Evolutionary conservation across 2,888 invertebrate species (phyloP).

Genomic region (Abscondita cerata): DNA sequence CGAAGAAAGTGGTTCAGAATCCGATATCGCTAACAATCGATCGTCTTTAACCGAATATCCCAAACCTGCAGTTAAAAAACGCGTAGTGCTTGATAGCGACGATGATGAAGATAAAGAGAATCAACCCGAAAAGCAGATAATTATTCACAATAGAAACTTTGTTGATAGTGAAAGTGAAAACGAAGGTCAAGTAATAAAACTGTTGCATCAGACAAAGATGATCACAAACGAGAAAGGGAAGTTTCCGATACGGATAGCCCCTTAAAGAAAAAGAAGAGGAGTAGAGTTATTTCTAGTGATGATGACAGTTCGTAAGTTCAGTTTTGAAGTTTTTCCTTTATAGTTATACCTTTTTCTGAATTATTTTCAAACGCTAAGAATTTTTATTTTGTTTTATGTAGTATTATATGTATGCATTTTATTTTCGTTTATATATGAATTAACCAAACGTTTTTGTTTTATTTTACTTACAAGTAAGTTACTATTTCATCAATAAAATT

Average conservation of each 20-base stretch:
- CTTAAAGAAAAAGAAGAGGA: conserved; percentile 42
- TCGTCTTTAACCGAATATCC: too few relatives aligned
- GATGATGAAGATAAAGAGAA: conserved; percentile 13
- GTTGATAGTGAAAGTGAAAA: conserved; percentile 20
- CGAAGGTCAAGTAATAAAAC: conserved; percentile 6
- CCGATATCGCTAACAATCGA: too few relatives aligned
- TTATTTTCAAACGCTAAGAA: too few relatives aligned
- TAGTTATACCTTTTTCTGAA: too few relatives aligned
- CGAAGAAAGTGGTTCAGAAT: too few relatives aligned
- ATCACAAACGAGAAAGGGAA: conserved; percentile 38
- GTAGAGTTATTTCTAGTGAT: conserved; percentile 47
- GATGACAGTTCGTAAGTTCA: conserved; percentile 36
- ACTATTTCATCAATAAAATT: too few relatives aligned
- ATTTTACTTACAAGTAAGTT: too few relatives aligned
- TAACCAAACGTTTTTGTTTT: too few relatives aligned
- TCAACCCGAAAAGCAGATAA: conserved; percentile 1
- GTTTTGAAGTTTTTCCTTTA: not conserved
- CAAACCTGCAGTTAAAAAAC: not conserved
- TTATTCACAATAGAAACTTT: not conserved
- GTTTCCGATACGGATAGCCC: conserved; percentile 45
- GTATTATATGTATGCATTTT: too few relatives aligned
- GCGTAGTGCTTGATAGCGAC: not conserved
- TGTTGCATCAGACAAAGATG: conserved; percentile 5
- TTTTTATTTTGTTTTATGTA: too few relatives aligned
- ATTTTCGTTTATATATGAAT: too few relatives aligned